These are phyloP conservation scores for Scyliorhinus canicula DNA, from an alignment of 2,797 vertebrate genomes.

Conservation along the genomic window DNA sequence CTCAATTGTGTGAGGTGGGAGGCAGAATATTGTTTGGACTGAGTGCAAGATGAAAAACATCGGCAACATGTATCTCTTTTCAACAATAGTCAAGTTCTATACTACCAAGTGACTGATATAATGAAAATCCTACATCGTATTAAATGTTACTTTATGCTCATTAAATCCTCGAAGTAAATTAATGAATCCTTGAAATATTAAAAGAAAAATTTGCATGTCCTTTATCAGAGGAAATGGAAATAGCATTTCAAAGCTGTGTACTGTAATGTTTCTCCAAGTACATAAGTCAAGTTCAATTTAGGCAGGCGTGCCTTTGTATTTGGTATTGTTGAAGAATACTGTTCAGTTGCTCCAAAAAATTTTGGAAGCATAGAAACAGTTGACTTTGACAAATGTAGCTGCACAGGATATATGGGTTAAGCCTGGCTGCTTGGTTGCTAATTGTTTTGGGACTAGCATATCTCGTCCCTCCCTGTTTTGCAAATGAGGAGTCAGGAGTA, in stretches of 20 bases:
- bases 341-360: background rate
- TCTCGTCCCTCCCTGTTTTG: slow-evolving; percentile 31
- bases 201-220: background rate
- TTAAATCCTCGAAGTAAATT: background rate
- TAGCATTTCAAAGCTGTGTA: background rate
- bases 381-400: slow-evolving; percentile 19
- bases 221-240: background rate
- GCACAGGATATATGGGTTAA: background rate
- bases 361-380: background rate
- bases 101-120: background rate
- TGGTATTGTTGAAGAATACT: background rate
- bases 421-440: background rate
- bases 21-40: background rate
- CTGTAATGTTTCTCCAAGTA: background rate
- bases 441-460: slow-evolving; percentile 21
- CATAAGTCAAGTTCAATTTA: background rate
- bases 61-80: background rate
- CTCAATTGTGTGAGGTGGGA: background rate
- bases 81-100: background rate
- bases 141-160: background rate
- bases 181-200: background rate
- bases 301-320: slow-evolving; percentile 1
- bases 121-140: background rate
- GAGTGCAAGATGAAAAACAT: background rate
- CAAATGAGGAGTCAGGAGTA: slow-evolving; percentile 42